Conservation (phyloP, 2,797 vertebrate species). For the Sebastes oblongus region DNA sequence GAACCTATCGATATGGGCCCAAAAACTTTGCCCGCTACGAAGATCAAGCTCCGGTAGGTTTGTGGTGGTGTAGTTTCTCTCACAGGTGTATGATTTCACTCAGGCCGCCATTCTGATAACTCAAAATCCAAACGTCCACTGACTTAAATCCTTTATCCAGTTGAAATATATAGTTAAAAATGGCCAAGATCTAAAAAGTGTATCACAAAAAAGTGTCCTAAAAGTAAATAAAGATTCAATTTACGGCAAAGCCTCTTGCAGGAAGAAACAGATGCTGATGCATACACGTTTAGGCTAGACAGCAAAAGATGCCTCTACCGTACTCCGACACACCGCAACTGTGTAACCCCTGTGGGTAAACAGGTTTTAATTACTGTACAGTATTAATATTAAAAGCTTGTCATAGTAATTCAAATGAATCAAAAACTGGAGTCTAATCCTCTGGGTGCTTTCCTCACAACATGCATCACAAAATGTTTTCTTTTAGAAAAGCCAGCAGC, state of each 20-base stretch:
- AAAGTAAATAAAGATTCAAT: neutral
- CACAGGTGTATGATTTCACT: neutral
- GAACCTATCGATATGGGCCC: neutral
- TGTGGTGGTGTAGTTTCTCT: neutral
- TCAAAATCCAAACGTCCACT: neutral
- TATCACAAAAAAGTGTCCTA: neutral
- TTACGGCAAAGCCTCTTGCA: neutral
- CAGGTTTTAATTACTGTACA: neutral
- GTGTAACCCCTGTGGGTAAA: neutral
- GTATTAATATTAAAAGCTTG: neutral
- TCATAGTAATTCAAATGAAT: neutral
- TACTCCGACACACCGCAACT: neutral
- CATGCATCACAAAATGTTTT: neutral
- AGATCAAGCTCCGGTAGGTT: neutral
- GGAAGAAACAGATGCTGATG: neutral
- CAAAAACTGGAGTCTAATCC: neutral
- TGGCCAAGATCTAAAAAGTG: neutral
- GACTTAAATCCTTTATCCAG: neutral
- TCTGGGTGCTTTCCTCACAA: neutral
- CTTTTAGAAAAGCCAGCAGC: neutral
- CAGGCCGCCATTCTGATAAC: neutral
- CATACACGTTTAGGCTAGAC: too few species aligned
- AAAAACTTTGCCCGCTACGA: fast-evolving
- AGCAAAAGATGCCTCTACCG: neutral
- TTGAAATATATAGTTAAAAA: neutral